Percentiles rank a stretch among this genome's conserved stretches.
phyloP scores from a whole-genome alignment of 2,888 invertebrate genomes.

The Erebia aethiops region DNA sequence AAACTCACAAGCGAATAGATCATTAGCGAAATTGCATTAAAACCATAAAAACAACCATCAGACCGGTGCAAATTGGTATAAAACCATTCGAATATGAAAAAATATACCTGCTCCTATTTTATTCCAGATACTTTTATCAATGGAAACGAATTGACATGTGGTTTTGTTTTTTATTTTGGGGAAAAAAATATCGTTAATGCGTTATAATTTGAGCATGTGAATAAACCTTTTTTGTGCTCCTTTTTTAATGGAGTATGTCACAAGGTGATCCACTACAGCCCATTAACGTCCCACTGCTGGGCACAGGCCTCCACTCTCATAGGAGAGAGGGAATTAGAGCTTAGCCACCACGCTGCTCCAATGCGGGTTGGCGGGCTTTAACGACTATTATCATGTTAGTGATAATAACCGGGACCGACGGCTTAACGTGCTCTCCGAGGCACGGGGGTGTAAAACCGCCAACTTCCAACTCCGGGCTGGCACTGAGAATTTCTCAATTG shows the following conservation, averaged over 20 bases:
- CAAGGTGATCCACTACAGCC: conserved; percentile 27
- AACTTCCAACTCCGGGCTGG: too few relatives aligned
- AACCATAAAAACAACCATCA: conserved; percentile 65
- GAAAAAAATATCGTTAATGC: conserved; percentile 59
- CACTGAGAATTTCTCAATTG: too few relatives aligned
- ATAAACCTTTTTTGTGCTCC: conserved; percentile 42
- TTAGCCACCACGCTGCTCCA: too few relatives aligned
- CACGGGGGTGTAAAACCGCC: too few relatives aligned
- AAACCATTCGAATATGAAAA: conserved; percentile 43
- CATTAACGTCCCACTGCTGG: too few relatives aligned
- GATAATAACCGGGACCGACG: too few relatives aligned
- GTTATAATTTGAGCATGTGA: conserved; percentile 58
- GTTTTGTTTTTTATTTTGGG: conserved; percentile 36
- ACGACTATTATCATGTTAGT: too few relatives aligned
- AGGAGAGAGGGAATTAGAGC: too few relatives aligned
- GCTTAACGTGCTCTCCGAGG: too few relatives aligned
- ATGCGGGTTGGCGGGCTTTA: too few relatives aligned
- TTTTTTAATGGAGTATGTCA: conserved; percentile 11
- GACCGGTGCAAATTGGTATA: conserved; percentile 71
- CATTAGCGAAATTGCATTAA: conserved; percentile 70
- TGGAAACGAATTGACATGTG: conserved; percentile 68
- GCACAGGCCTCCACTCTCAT: too few relatives aligned
- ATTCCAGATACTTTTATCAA: conserved; percentile 55
- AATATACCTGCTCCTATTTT: conserved; percentile 35
- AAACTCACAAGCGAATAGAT: conserved; percentile 66